Percentiles rank a stretch among this genome's conserved stretches.
phyloP scores from a whole-genome alignment of 30 jellyfish, hydroid and myxozoan species.

The Hydra vulgaris region DNA sequence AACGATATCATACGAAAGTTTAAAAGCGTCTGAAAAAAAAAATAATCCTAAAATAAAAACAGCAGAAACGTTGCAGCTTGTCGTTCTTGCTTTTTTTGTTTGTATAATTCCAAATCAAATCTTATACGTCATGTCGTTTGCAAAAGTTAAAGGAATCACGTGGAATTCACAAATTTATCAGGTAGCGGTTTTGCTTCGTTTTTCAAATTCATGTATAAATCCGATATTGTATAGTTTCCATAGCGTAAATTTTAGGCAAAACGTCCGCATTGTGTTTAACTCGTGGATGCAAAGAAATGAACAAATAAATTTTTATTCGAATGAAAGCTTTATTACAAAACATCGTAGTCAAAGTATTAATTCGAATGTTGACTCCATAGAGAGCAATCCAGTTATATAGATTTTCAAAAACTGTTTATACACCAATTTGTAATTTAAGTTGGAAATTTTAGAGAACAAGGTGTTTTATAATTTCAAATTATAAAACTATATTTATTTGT shows the following conservation, averaged over 20 bases:
- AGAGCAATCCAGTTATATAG: not conserved
- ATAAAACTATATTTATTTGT: too few species aligned
- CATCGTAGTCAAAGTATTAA: not conserved
- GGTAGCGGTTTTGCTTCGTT: slow-evolving; percentile 38
- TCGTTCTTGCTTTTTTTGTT: slow-evolving; percentile 45
- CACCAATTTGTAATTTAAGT: too few species aligned
- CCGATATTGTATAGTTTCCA: slow-evolving; percentile 63
- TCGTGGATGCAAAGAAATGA: not conserved
- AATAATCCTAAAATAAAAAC: slow-evolving; percentile 9
- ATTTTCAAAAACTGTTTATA: too few species aligned
- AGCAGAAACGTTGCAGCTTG: slow-evolving; percentile 33
- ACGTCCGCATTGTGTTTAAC: not conserved
- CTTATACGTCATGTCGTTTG: slow-evolving; percentile 45
- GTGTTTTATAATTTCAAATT: too few species aligned
- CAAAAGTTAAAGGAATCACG: slow-evolving; percentile 7
- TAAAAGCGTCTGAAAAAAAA: not conserved
- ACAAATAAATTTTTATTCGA: not conserved
- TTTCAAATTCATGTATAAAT: slow-evolving; percentile 50
- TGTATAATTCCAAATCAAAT: slow-evolving; percentile 67
- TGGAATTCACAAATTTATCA: slow-evolving; percentile 59
- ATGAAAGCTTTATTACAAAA: not conserved
- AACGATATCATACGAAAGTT: not conserved
- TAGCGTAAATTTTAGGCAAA: slow-evolving; percentile 55
- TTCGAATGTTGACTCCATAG: not conserved
- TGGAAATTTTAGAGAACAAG: too few species aligned